Conservation (phyloP, 2,888 invertebrate species). For the Galerucella calmariensis region DNA sequence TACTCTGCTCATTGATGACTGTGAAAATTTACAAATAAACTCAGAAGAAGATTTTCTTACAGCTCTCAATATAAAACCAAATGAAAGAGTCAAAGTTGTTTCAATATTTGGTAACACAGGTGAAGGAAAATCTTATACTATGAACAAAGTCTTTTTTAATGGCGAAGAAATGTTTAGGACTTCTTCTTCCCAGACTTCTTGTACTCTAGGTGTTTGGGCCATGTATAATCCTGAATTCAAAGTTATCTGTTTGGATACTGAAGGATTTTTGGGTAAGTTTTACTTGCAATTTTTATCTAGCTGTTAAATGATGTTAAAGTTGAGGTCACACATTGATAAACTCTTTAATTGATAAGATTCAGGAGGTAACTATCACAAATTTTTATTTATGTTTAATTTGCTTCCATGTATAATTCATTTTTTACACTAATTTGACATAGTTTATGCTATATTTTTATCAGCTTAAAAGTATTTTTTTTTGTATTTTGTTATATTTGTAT, state of each 20-base stretch:
- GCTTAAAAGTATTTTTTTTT: too few relatives aligned
- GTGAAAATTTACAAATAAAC: conserved; percentile 71
- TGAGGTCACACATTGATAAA: neutral
- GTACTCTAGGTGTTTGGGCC: conserved; percentile 83
- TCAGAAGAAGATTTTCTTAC: conserved; percentile 69
- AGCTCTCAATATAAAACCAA: conserved; percentile 65
- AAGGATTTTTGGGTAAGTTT: conserved; percentile 75
- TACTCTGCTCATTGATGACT: conserved; percentile 72
- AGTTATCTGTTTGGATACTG: conserved; percentile 81
- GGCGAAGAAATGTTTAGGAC: conserved; percentile 74
- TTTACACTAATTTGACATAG: neutral
- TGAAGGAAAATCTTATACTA: conserved; percentile 83
- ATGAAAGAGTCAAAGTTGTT: conserved; percentile 77
- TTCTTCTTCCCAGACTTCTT: conserved; percentile 75
- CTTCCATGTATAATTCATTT: neutral
- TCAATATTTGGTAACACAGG: conserved; percentile 88
- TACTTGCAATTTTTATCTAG: conserved; percentile 33
- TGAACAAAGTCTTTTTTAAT: conserved; percentile 77
- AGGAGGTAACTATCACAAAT: neutral
- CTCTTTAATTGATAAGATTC: neutral
- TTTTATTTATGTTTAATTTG: too few relatives aligned
- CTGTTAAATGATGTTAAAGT: neutral
- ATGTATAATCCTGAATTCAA: conserved; percentile 75
- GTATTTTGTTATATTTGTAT: neutral
- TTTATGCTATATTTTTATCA: too few relatives aligned